A percentile compares a stretch with the other conserved stretches of the same genome.
Conservation (phyloP, 2,888 invertebrate genomes). For the Ptychoptera contaminata region DNA sequence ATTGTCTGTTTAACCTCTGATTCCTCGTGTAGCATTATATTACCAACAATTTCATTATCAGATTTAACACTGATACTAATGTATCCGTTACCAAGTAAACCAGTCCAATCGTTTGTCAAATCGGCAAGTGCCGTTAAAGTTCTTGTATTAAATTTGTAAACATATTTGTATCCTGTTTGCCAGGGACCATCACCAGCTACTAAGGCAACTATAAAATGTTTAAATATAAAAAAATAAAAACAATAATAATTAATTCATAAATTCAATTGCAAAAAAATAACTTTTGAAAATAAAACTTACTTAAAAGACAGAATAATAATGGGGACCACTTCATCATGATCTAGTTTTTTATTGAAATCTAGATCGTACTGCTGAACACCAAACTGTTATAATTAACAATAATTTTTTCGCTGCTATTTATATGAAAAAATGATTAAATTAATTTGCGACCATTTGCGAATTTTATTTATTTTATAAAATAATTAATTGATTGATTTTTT, state of each 20-base stretch:
- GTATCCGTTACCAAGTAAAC: slow-evolving; percentile 37
- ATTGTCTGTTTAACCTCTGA: slow-evolving; percentile 26
- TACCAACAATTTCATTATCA: slow-evolving; percentile 33
- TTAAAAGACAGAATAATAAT: slow-evolving; percentile 21
- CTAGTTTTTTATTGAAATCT: not conserved
- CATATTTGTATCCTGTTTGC: slow-evolving; percentile 41
- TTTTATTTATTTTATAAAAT: no score
- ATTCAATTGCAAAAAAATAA: no score
- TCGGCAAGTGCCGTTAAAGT: slow-evolving; percentile 43
- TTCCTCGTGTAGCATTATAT: slow-evolving; percentile 35
- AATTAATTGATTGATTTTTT: no score
- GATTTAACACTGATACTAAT: slow-evolving; percentile 37
- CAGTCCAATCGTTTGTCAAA: slow-evolving; percentile 36
- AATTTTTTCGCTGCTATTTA: not conserved
- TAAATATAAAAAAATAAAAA: slow-evolving; percentile 1
- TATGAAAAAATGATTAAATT: not conserved
- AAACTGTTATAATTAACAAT: no score
- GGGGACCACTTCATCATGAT: slow-evolving; percentile 22
- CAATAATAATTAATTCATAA: no score
- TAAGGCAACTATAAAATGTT: slow-evolving; percentile 19
- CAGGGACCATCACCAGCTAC: slow-evolving; percentile 31
- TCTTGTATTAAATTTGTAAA: slow-evolving; percentile 39
- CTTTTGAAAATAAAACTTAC: slow-evolving; percentile 21
- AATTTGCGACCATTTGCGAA: no score
- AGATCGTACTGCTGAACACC: no score